Conservation (phyloP, 2,888 invertebrate genomes). For the Ametastegia equiseti region DNA sequence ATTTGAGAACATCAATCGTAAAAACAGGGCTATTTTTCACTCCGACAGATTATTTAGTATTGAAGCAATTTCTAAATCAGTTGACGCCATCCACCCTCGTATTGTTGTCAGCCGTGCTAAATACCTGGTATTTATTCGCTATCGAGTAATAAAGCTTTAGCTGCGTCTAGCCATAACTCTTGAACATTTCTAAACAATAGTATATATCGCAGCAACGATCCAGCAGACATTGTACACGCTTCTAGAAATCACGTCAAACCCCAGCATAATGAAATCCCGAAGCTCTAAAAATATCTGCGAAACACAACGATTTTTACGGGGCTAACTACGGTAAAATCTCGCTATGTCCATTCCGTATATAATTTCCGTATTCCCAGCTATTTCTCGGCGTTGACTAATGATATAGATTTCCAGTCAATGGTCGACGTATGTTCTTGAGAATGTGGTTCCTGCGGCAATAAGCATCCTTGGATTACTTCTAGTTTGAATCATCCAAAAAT, state of each 20-base stretch:
- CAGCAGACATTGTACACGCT: constrained; percentile 32
- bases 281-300: constrained; percentile 32
- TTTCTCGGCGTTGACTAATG: background rate
- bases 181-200: constrained; percentile 44
- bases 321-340: background rate
- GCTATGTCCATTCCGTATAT: background rate
- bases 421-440: too few relatives aligned
- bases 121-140: constrained; percentile 31
- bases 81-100: constrained; percentile 31
- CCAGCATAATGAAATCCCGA: background rate
- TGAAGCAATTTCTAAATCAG: constrained; percentile 21
- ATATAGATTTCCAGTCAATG: too few relatives aligned
- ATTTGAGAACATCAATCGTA: background rate
- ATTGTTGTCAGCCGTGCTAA: constrained; percentile 24
- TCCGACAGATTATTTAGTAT: background rate
- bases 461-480: too few relatives aligned
- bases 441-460: too few relatives aligned
- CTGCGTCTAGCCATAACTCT: constrained; percentile 42
- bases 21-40: background rate
- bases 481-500: too few relatives aligned
- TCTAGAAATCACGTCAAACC: constrained; percentile 18
- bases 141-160: constrained; percentile 38
- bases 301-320: constrained; percentile 13
- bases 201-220: background rate
- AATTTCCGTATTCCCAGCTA: background rate